Evolutionary conservation across 2,888 invertebrate genomes (phyloP).

Genomic region (Apotomis betuletana): DNA sequence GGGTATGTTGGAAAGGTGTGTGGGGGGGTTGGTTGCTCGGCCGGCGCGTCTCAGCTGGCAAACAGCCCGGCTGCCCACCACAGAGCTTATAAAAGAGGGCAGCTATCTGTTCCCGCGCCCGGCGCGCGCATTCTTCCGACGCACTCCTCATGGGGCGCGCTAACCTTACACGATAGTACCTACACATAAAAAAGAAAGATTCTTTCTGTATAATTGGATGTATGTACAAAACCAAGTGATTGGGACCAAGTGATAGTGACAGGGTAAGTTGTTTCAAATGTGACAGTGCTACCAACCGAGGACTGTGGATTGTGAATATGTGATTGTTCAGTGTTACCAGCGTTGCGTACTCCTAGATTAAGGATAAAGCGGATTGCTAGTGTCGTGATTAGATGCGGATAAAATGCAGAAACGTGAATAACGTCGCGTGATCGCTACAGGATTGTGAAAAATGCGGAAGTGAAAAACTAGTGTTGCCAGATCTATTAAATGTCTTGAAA

Average conservation of each 20-base stretch:
- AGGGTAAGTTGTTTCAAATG: slow-evolving; percentile 76
- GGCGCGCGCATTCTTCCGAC: slow-evolving; percentile 74
- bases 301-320: slow-evolving; percentile 74
- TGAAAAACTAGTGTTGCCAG: slow-evolving; percentile 67
- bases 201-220: slow-evolving; percentile 57
- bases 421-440: background rate
- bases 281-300: slow-evolving; percentile 67
- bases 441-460: slow-evolving; percentile 17
- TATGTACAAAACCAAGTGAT: slow-evolving; percentile 64
- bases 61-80: slow-evolving; percentile 68
- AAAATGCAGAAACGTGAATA: slow-evolving; percentile 41
- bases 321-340: slow-evolving; percentile 74
- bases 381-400: slow-evolving; percentile 27
- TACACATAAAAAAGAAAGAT: slow-evolving; percentile 65
- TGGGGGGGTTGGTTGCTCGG: slow-evolving; percentile 46
- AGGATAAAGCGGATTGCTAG: slow-evolving; percentile 54
- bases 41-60: slow-evolving; percentile 64
- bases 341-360: slow-evolving; percentile 56
- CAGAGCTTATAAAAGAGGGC: slow-evolving; percentile 82
- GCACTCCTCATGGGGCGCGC: slow-evolving; percentile 82
- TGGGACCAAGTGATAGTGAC: slow-evolving; percentile 83
- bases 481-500: slow-evolving; percentile 51
- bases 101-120: slow-evolving; percentile 74
- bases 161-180: slow-evolving; percentile 76
- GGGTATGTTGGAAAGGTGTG: slow-evolving; percentile 29